Conservation (phyloP, 2,113 vertebrate genomes). For the Saimiri boliviensis region DNA sequence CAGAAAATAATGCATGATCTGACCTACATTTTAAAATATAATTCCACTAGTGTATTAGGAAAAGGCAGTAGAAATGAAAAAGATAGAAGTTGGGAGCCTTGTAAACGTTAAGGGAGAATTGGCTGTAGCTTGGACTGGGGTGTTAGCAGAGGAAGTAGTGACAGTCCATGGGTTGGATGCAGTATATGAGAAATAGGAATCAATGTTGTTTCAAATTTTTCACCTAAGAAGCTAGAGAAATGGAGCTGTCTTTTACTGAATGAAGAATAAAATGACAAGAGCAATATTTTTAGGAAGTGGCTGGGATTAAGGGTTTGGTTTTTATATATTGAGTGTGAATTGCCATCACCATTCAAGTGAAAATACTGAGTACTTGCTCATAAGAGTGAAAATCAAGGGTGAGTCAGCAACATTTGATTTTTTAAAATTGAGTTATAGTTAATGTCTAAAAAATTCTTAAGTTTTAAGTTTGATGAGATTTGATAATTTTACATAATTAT, state of each 20-base stretch:
- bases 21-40: neutral
- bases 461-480: neutral
- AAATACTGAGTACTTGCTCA: neutral
- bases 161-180: neutral
- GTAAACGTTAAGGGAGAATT: neutral
- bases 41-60: neutral
- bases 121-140: neutral
- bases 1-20: neutral
- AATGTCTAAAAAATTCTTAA: neutral
- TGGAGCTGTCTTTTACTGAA: neutral
- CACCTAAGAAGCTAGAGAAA: neutral
- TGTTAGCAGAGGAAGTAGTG: neutral
- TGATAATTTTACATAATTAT: neutral
- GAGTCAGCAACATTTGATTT: neutral
- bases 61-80: neutral
- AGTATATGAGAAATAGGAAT: neutral
- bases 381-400: neutral
- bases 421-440: neutral
- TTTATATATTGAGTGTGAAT: neutral
- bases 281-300: neutral
- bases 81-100: neutral
- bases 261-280: neutral
- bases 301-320: neutral
- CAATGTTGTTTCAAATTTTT: neutral
- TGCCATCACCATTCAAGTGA: neutral